phyloP scores from a whole-genome alignment of 2,888 invertebrate species.

The Hedychridium roseum region DNA sequence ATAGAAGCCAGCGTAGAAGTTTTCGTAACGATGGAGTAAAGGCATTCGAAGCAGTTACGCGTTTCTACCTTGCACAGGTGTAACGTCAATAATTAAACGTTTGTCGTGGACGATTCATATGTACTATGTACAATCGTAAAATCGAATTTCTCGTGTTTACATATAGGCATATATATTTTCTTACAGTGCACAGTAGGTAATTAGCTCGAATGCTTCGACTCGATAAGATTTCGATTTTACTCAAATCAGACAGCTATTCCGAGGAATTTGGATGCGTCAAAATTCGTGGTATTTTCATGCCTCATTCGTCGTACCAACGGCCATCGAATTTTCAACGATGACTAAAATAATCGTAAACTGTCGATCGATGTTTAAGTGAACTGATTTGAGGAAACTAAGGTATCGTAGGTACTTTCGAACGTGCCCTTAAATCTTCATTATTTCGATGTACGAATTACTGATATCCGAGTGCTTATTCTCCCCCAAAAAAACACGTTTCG shows the following conservation, averaged over 20 bases:
- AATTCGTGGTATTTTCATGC: not conserved
- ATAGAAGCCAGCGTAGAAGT: too few species aligned
- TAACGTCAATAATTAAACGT: too few species aligned
- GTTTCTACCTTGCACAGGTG: too few species aligned
- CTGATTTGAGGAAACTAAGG: slow-evolving; percentile 40
- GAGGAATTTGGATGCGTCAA: not conserved
- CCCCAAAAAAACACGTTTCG: slow-evolving; percentile 7
- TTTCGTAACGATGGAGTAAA: too few species aligned
- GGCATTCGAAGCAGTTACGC: too few species aligned
- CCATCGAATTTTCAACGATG: too few species aligned
- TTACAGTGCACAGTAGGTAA: slow-evolving; percentile 39
- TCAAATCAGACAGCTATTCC: slow-evolving; percentile 28
- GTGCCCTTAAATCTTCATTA: slow-evolving; percentile 39
- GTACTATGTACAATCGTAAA: slow-evolving; percentile 37
- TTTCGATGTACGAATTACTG: slow-evolving; percentile 36
- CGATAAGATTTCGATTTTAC: slow-evolving; percentile 33
- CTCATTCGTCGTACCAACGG: too few species aligned
- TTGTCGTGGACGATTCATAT: slow-evolving; percentile 26
- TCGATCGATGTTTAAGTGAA: slow-evolving; percentile 1
- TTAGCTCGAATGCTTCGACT: slow-evolving; percentile 41
- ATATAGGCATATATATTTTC: slow-evolving; percentile 45
- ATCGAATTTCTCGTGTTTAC: slow-evolving; percentile 43
- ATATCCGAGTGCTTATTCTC: slow-evolving; percentile 31
- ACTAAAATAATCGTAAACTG: too few species aligned
- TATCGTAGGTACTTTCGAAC: slow-evolving; percentile 35